A percentile compares a stretch with the other conserved stretches of the same genome.
These are phyloP conservation scores for Urocynchramus pylzowi DNA, from an alignment of 2,113 vertebrate species.

Conservation along the genomic window DNA sequence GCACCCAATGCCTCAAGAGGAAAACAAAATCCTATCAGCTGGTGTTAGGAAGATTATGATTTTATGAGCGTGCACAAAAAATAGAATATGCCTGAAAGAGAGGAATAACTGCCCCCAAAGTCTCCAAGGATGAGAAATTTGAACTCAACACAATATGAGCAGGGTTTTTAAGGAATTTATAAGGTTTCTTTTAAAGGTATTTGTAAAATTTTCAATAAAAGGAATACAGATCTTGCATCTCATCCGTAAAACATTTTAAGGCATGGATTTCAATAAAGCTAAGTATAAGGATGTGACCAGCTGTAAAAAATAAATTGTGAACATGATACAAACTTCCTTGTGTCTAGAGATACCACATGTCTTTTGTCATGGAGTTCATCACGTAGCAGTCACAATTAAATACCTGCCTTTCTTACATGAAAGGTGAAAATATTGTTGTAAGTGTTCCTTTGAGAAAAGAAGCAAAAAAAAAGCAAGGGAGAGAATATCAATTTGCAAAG, in stretches of 20 bases:
- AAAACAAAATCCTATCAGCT: not conserved
- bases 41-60: not conserved
- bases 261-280: not conserved
- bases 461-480: not conserved
- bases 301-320: not conserved
- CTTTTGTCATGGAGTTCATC: not conserved
- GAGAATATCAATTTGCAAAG: not conserved
- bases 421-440: not conserved
- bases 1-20: not conserved
- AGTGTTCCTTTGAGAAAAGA: not conserved
- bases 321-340: not conserved
- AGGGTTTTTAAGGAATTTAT: not conserved
- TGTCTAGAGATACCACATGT: fast-evolving
- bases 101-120: not conserved
- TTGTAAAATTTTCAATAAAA: not conserved
- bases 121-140: not conserved
- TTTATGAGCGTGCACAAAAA: not conserved
- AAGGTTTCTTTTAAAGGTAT: not conserved
- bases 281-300: not conserved
- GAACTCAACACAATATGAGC: not conserved
- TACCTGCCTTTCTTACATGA: not conserved
- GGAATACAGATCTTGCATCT: not conserved
- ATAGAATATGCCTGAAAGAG: not conserved
- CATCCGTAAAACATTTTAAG: not conserved
- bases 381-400: not conserved